Percentiles rank a stretch among this genome's conserved stretches.
These are phyloP conservation scores for Tretioscincus oriximinensis DNA, from an alignment of 2,113 vertebrate genomes.

Conservation along the genomic window DNA sequence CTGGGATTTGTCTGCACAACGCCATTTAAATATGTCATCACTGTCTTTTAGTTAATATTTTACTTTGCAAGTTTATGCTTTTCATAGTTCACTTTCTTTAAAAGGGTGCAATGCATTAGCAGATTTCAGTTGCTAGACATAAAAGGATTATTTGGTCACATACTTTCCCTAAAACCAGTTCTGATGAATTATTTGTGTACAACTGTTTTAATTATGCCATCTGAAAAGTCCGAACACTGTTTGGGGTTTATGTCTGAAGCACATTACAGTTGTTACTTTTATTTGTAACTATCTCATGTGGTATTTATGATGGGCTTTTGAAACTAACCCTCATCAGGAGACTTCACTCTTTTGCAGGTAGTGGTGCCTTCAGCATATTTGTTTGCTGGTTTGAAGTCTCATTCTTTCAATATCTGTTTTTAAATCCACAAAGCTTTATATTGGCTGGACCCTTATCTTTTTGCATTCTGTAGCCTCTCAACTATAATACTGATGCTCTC, in stretches of 20 bases:
- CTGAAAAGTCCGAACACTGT: neutral
- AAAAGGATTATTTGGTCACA: neutral
- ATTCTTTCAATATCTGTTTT: constrained; percentile 29
- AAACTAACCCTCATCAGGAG: constrained; percentile 38
- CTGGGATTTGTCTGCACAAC: neutral
- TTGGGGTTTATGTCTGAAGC: neutral
- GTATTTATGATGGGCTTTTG: constrained; percentile 46
- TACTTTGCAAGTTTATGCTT: neutral
- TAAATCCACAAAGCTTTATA: constrained; percentile 5
- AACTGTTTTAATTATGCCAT: neutral
- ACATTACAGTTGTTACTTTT: constrained; percentile 23
- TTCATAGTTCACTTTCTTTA: neutral
- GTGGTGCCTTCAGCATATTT: constrained; percentile 38
- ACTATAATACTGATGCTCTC: neutral
- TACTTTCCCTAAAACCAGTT: neutral
- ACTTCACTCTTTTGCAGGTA: constrained; percentile 38
- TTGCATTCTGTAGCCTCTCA: neutral
- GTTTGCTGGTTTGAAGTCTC: neutral
- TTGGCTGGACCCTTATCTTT: neutral
- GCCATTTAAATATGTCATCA: neutral
- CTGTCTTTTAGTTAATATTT: neutral
- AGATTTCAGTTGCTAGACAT: constrained; percentile 1
- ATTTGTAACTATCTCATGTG: constrained; percentile 38
- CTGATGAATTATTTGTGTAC: constrained; percentile 17
- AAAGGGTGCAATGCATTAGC: neutral